Evolutionary conservation across 2,797 vertebrate genomes (phyloP), one percentile per base, ranked within the genome.

Genomic region (Thalassophryne amazonica): DNA sequence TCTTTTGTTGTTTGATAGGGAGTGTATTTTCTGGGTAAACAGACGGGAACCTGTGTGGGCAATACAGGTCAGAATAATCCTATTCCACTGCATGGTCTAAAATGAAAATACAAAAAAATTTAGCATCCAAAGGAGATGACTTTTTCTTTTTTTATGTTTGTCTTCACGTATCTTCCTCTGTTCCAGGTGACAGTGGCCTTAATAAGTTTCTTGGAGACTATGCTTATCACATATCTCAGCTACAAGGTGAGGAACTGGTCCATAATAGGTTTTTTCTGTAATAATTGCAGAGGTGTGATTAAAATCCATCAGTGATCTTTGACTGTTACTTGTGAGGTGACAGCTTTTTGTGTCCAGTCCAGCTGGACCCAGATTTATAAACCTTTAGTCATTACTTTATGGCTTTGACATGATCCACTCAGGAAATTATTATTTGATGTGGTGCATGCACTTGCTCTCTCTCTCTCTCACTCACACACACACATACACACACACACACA

Each of bases 141-240:
- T 42, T 52, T 61, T 51, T 47, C 23, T 4, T 25, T 52, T 61
- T 51, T 47, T 23, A 4, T 25, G 59, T 3, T 18, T 2, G 8
- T 20, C 20, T 52, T 63, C 41, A 69, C 74, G 45, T 41, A 31
- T 50, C 24, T 60, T 2, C 24, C 6, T 60, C 35, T 63, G 25
- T 53, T 69, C n/a, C 60, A 93, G 92, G 91, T 93, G 72, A 84
- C 90, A 32, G 91, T 93, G 87, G 92, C 92, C 78, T 89, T 93
- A 87, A 93, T 93, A 77, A 90, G 92, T 79, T 91, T 93, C 73
- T 80, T 92, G 76, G 92, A 93, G 87, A 91, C 92, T 56, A 89
- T 93, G 90, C 84, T 93, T 32, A 88, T 93, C 60, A 91, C 89
- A 61, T 93, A 93, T 88, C 92, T 93, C 68, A 92, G 92, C 80